These are phyloP conservation scores for Cinclus mexicanus DNA, from an alignment of 2,113 vertebrate genomes.

Conservation along the genomic window DNA sequence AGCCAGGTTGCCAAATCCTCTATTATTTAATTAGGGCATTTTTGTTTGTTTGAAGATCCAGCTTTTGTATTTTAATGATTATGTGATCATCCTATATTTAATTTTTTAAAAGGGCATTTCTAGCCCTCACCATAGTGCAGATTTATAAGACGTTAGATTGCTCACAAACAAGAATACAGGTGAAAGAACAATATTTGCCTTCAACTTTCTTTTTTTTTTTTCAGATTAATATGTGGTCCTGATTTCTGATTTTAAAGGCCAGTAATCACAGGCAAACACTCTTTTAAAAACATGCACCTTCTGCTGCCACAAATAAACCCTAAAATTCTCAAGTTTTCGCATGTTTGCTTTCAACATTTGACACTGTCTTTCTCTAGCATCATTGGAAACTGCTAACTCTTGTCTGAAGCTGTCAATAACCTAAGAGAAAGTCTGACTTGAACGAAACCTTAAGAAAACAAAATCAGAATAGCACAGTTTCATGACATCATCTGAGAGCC, in stretches of 20 bases:
- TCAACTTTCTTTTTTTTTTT: not conserved
- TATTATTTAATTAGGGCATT: conserved; percentile 31
- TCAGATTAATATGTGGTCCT: not conserved
- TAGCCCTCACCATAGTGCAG: not conserved
- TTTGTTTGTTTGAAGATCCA: conserved; percentile 10
- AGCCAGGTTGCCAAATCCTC: conserved; percentile 34
- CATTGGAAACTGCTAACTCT: not conserved
- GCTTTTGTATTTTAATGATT: conserved; percentile 38
- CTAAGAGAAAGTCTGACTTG: not conserved
- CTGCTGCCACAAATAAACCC: not conserved
- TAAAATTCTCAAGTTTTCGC: not conserved
- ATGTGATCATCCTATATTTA: not conserved
- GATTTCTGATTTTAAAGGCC: not conserved
- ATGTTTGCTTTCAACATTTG: not conserved
- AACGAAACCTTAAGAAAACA: not conserved
- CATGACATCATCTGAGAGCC: not conserved
- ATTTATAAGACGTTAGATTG: not conserved
- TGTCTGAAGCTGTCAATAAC: not conserved
- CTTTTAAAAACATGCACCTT: not conserved
- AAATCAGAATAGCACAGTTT: not conserved
- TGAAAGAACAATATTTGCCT: not conserved
- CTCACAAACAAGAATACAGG: not conserved
- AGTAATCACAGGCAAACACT: not conserved
- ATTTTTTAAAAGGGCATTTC: conserved; percentile 9
- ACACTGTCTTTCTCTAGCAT: not conserved